Evolutionary conservation across 2,797 vertebrate genomes (phyloP).

Genomic region (Micrastur ruficollis): DNA sequence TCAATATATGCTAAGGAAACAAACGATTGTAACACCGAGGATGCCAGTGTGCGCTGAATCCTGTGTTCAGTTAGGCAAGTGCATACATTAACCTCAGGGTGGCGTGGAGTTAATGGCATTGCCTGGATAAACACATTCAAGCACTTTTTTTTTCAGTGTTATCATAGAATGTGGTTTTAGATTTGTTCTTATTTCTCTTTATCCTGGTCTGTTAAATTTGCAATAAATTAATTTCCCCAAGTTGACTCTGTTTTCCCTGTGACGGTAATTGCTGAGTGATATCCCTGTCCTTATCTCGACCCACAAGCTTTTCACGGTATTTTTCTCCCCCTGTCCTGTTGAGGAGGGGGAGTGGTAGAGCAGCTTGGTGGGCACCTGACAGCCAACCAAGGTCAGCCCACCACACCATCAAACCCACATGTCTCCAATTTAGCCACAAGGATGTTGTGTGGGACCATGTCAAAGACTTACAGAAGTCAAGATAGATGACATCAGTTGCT

Average conservation of each 20-base stretch:
- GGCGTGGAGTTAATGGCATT: neutral
- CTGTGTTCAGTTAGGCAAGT: neutral
- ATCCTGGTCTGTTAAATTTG: neutral
- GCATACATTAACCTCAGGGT: neutral
- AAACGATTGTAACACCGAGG: neutral
- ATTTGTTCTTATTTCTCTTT: neutral
- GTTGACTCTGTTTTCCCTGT: neutral
- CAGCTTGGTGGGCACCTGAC: neutral
- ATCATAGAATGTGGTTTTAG: neutral
- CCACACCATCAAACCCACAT: neutral
- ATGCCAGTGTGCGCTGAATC: neutral
- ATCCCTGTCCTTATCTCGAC: neutral
- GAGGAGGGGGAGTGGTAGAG: neutral
- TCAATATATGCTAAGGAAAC: neutral
- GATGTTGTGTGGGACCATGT: too few species aligned
- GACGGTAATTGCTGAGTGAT: neutral
- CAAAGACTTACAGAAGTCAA: neutral
- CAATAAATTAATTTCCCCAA: neutral
- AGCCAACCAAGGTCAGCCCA: neutral
- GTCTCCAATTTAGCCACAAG: neutral
- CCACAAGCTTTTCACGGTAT: accelerated
- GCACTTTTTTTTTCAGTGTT: neutral
- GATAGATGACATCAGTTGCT: neutral
- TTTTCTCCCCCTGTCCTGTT: neutral
- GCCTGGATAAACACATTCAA: neutral